A percentile compares a stretch with the other conserved stretches of the same genome.
Conservation (phyloP, 2,888 invertebrate species). For the Lithophane ornitopus region DNA sequence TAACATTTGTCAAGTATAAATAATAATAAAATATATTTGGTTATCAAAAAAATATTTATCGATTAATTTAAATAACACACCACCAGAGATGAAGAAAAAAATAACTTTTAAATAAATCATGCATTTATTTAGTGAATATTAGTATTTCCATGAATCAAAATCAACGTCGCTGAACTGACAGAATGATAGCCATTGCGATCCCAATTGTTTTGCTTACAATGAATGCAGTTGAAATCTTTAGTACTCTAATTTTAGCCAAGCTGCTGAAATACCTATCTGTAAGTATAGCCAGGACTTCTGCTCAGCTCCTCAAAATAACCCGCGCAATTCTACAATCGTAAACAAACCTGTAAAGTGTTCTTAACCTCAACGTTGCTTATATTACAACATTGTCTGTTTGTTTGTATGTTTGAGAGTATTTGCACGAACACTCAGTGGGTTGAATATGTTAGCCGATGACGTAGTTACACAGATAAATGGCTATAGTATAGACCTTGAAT, state of each 20-base stretch:
- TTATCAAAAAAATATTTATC: too few species aligned
- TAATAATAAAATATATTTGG: too few species aligned
- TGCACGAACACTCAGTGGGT: slow-evolving; percentile 15
- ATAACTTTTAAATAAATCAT: too few species aligned
- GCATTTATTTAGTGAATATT: too few species aligned
- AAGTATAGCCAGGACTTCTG: neutral
- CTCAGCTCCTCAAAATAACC: slow-evolving; percentile 13
- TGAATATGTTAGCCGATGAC: slow-evolving; percentile 8
- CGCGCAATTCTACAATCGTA: slow-evolving; percentile 5
- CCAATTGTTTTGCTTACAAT: neutral
- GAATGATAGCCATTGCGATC: neutral
- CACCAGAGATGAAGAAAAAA: too few species aligned
- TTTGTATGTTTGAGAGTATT: slow-evolving; percentile 29
- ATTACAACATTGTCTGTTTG: slow-evolving; percentile 20
- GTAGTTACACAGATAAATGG: neutral
- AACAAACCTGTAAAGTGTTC: slow-evolving; percentile 30
- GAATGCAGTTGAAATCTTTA: neutral
- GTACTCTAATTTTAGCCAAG: neutral
- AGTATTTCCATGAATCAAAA: too few species aligned
- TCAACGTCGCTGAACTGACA: neutral
- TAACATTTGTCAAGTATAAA: too few species aligned
- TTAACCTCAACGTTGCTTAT: slow-evolving; percentile 27
- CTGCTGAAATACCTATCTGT: neutral
- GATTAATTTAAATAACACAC: too few species aligned
- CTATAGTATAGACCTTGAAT: neutral